Evolutionary conservation across 2,888 invertebrate species (phyloP), one percentile per base, ranked within the genome.

Genomic region (Anticlea derivata): DNA sequence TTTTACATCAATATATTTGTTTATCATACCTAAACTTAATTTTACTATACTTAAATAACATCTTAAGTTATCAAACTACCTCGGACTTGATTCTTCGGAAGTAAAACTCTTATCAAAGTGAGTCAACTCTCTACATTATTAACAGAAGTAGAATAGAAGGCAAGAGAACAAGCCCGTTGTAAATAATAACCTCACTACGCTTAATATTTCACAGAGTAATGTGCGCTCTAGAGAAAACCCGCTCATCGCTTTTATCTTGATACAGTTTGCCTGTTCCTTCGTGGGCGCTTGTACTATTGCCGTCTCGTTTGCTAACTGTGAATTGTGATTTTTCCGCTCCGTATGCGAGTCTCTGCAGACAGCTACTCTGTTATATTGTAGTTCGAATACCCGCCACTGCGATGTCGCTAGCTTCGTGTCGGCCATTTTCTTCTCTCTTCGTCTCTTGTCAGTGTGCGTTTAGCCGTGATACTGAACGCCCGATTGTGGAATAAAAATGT

Each of bases 401-500:
- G 61, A 62, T 66, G 82, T 68, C 78, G 83, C 76, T 59, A 68
- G 50, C 50, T 61, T 65, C 53, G 60, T 60, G 78, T 66, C 82
- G 63, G 87, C 89, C 87, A 88, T 89, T 87, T 89, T 88, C 86
- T 89, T 90, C 89, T 87, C 84, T 80, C 78, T 85, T 80, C 79
- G 73, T 77, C 76, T 60, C 66, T 63, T 73, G 78, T 78, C 81
- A 89, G 89, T 90, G 72, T 70, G 55, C 72, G 58, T 63, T 69
- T 60, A 71, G 66, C 71, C 81, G 83, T 70, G 82, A 57, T 58
- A 66, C 65, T 45, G 80, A 63, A 55, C 68, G 70, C 75, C 64
- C 70, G 89, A 77, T 69, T 56, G 75, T 70, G 67, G 38, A 50
- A 50, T 58, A 49, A 54, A 66, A 60, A 59, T 59, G 66, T 65